Evolutionary conservation across 30 jellyfish, hydroid and myxozoan genomes (phyloP).

Genomic region (Calvadosia cruxmelitensis): DNA sequence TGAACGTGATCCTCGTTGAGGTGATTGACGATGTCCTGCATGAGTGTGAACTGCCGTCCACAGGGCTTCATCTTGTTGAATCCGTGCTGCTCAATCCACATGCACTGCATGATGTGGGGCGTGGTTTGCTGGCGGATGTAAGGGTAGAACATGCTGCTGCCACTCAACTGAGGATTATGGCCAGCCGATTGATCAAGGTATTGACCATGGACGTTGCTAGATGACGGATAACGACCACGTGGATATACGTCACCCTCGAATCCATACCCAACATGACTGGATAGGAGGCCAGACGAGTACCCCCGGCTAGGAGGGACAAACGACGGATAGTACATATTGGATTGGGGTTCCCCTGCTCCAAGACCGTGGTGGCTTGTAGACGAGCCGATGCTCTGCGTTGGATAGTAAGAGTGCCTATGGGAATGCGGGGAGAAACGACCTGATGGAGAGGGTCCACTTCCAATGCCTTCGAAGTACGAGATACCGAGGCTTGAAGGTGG

Average conservation of each 20-base stretch:
- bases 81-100: conserved; percentile 98
- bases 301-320: conserved; percentile 91
- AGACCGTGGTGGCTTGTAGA: conserved; percentile 70
- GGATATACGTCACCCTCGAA: conserved; percentile 66
- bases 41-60: conserved; percentile 87
- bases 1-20: conserved; percentile 94
- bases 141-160: conserved; percentile 89
- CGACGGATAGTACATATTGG: conserved; percentile 80
- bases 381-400: conserved; percentile 48
- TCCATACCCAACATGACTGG: conserved; percentile 68
- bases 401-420: conserved; percentile 71
- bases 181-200: conserved; percentile 72
- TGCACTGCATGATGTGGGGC: conserved; percentile 80
- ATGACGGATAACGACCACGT: conserved; percentile 55
- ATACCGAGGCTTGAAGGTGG: conserved; percentile 49
- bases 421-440: conserved; percentile 83
- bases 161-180: conserved; percentile 64
- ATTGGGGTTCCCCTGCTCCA: conserved; percentile 49
- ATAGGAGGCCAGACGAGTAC: conserved; percentile 40
- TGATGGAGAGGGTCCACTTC: conserved; percentile 25
- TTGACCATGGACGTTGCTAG: conserved; percentile 80
- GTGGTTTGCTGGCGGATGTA: conserved; percentile 83
- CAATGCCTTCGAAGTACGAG: conserved; percentile 60
- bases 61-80: conserved; percentile 90
- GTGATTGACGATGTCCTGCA: conserved; percentile 94